Evolutionary conservation across 2,113 vertebrate genomes (phyloP), one percentile per base, ranked within the genome.

Genomic region (Hiodon tergisus): DNA sequence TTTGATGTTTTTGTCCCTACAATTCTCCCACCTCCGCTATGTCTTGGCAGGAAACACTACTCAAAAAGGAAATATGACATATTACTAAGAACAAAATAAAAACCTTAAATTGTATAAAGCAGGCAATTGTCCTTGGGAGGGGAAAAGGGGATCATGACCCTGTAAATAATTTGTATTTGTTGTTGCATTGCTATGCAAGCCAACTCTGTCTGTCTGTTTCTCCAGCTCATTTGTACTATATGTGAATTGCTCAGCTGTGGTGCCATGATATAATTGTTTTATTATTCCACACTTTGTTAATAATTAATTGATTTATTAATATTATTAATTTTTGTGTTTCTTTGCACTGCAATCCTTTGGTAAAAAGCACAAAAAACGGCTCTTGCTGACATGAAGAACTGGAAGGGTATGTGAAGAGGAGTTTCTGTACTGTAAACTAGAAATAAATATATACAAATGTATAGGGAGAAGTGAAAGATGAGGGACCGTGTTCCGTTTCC

Each of bases 301-400:
- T 89, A 89, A 83, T 80, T 76, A 63, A 77, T 77, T 78, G 74
- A 93, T 90, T 91, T 91, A 89, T 81, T 78, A 76, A 77, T 80
- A 69, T 81, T 77, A 71, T 81, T 80, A 78, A 88, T 83, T 77
- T 87, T 86, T 85, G 86, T 86, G 83, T 94, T 97, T 76, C 94
- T 93, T 99, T 99, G 97, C 97, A 99, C 97, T 99, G 96, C 95
- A 88, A 95, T 94, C 93, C 97, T 93, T 98, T 98, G 94, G 94
- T 96, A 95, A 99, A 95, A 99, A 99, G 97, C 96, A 98, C 97
- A 99, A 99, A 96, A 94, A 87, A 94, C 92, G 93, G 94, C 95
- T 97, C 95, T 95, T 96, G 92, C 89, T 95, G 93, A 98, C 92
- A 94, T 96, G 95, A 98, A 98, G 95, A 91, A 91, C 90, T 90